Evolutionary conservation across 2,797 vertebrate genomes (phyloP), one percentile per base, ranked within the genome.

Genomic region (Microtus agrestis): DNA sequence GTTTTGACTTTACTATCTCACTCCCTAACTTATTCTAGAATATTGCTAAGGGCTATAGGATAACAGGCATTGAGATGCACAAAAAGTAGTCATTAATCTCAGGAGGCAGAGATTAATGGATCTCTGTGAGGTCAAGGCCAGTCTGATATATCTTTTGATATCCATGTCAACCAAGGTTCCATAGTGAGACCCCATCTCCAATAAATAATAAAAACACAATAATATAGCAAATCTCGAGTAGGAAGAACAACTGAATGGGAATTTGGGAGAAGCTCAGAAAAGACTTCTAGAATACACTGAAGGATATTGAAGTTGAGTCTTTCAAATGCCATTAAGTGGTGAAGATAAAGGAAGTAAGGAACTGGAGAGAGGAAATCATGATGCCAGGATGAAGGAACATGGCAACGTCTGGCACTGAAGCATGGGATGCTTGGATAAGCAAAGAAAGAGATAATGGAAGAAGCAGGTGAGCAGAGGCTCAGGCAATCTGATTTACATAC

Each of bases 171-270:
- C 31, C 43, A 69, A 27, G 21, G 12, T 23, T 51, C 23, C 11
- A n/a, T n/a, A 51, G 17, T 31, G 61, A 46, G 27, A 65, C 46
- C 40, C 40, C 3, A 65, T 46, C 15, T 69, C 63, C 34, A n/a
- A 71, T 71, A 15, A 71, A 71, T 37, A 59, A 59, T 59, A 0
- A 59, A 59, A 19, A 69, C 7, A 19, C 67, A 17, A 17, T n/a
- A 69, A 29, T 82, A 80, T 87, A 95, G 48, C 19, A 93, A 95
- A 91, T 27, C 10, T n/a, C 40, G 73, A 48, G n/a, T 13, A 29
- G 14, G 87, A 89, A 12, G 43, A 80, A 73, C 14, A 19, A 15
- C n/a, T 81, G 2, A 23, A 51, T 40, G 12, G 27, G 37, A 19
- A 9, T 56, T 90, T 65, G 56, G 82, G 29, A 94, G 51, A 86